Percentiles rank a stretch among this genome's conserved stretches.
These are phyloP conservation scores for Trichonephila clavipes DNA, from an alignment of 1,140 invertebrate species.

Conservation along the genomic window DNA sequence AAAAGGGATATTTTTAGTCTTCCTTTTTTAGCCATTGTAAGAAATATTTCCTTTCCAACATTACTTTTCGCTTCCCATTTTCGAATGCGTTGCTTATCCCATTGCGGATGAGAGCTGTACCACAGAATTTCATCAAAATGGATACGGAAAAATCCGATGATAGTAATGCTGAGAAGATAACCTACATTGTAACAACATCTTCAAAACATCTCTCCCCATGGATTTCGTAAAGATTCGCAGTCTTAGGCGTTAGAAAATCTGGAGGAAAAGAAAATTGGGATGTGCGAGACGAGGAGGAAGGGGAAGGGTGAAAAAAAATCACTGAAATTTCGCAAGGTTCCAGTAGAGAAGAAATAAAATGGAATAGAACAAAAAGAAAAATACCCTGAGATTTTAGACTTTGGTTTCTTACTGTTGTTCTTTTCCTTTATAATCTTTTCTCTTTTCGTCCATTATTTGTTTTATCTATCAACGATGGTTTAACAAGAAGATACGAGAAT, in stretches of 20 bases:
- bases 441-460: slow-evolving; percentile 49
- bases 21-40: background rate
- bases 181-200: slow-evolving; percentile 20
- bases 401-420: background rate
- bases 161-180: slow-evolving; percentile 14
- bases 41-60: background rate
- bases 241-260: slow-evolving; percentile 2
- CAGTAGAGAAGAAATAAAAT: background rate
- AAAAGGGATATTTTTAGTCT: background rate
- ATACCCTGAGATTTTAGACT: slow-evolving; percentile 55
- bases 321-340: slow-evolving; percentile 6
- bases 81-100: background rate
- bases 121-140: background rate
- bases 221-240: background rate
- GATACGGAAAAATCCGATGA: background rate
- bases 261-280: slow-evolving; percentile 7
- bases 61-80: background rate
- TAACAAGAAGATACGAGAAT: slow-evolving; percentile 49
- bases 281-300: background rate
- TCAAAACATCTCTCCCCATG: slow-evolving; percentile 16
- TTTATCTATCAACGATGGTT: slow-evolving; percentile 21
- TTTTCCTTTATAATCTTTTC: slow-evolving; percentile 28
- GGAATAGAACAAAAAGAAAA: background rate
- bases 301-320: background rate
- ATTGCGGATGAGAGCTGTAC: background rate